Percentiles rank a stretch among this genome's conserved stretches.
These are phyloP conservation scores for Drosophila neotestacea DNA, from an alignment of 2,888 invertebrate genomes.

Conservation along the genomic window DNA sequence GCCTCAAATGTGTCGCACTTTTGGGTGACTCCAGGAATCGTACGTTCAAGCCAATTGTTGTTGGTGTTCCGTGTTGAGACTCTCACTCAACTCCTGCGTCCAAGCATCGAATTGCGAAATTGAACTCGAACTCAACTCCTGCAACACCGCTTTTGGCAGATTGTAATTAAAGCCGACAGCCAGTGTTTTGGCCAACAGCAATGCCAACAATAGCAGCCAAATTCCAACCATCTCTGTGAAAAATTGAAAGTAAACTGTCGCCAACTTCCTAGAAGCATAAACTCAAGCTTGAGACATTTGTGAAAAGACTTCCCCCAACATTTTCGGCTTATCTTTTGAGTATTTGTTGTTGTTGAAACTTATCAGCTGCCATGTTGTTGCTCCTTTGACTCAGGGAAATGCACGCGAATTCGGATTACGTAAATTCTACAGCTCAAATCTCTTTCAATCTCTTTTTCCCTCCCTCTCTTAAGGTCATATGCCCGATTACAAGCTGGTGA, in stretches of 20 bases:
- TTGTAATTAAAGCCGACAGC: not conserved
- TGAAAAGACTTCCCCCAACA: not conserved
- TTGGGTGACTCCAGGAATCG: slow-evolving; percentile 30
- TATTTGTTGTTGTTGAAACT: not conserved
- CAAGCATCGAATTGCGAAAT: slow-evolving; percentile 44
- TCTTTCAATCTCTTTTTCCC: not conserved
- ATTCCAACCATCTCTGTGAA: slow-evolving; percentile 33
- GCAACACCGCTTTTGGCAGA: slow-evolving; percentile 2
- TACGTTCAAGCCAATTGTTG: slow-evolving; percentile 53
- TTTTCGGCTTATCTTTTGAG: slow-evolving; percentile 19
- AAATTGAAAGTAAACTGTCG: not conserved
- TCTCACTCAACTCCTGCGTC: slow-evolving; percentile 31
- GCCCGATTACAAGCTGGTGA: slow-evolving; percentile 90
- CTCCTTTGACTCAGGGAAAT: slow-evolving; percentile 8
- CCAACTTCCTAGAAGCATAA: not conserved
- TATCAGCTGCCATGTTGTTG: slow-evolving; percentile 27
- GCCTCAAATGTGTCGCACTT: not conserved
- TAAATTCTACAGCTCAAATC: not conserved
- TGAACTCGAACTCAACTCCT: slow-evolving; percentile 14
- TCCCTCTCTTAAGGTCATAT: slow-evolving; percentile 77
- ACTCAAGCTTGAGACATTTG: not conserved
- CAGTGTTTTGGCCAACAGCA: slow-evolving; percentile 2
- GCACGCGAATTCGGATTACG: slow-evolving; percentile 6
- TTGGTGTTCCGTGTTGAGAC: slow-evolving; percentile 30
- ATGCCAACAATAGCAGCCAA: slow-evolving; percentile 2